Conservation (phyloP, 2,888 invertebrate species). For the Hyposoter didymator region DNA sequence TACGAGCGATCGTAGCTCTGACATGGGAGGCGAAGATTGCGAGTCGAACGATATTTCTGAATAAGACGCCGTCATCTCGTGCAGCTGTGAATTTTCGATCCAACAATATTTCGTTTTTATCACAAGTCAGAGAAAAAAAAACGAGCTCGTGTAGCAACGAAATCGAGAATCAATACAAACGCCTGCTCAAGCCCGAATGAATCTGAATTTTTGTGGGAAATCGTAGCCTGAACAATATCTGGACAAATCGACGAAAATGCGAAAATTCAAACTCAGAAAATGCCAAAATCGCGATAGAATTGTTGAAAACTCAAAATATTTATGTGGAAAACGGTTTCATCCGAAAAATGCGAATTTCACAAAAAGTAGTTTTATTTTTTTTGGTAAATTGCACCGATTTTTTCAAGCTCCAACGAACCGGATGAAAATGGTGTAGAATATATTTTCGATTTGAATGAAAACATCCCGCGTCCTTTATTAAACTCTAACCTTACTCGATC, state of each 20-base stretch:
- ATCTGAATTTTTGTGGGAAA: neutral
- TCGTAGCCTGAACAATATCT: neutral
- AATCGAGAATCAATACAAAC: neutral
- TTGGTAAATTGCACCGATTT: neutral
- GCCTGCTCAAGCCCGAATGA: neutral
- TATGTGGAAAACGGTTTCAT: neutral
- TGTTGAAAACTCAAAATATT: too few species aligned
- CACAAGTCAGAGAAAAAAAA: neutral
- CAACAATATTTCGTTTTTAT: constrained; percentile 4
- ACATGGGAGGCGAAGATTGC: constrained; percentile 85
- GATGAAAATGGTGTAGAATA: neutral
- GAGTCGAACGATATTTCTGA: constrained; percentile 92
- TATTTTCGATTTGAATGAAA: neutral
- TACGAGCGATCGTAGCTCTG: constrained; percentile 78
- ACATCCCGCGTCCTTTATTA: constrained; percentile 13
- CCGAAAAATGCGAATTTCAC: neutral
- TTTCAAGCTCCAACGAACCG: neutral
- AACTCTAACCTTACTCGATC: constrained; percentile 81
- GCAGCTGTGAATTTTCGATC: constrained; percentile 74
- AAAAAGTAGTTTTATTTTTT: neutral
- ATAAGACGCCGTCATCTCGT: constrained; percentile 91
- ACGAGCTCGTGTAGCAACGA: neutral
- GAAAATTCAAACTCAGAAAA: too few species aligned
- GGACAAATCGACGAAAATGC: too few species aligned
- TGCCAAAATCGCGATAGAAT: too few species aligned